Base-by-base conservation (phyloP, 1,140 invertebrate species). In the Paralvinella palmiformis region DNA sequence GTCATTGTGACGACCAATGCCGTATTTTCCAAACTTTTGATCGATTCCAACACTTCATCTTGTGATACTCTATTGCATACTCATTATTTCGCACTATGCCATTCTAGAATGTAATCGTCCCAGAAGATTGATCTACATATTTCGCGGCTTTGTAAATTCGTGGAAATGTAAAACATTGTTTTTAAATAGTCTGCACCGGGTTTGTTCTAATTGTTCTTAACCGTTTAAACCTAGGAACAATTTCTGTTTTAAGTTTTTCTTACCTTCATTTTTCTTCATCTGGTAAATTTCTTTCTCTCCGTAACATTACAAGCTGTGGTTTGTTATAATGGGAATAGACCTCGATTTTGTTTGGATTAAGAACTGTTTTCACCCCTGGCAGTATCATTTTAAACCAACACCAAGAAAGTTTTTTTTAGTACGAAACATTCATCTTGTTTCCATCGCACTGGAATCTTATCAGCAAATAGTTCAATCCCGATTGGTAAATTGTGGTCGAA, bases 381-480 rank as follows among this genome's bases (percentile, higher is more conserved):
- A 41, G 37, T 41, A 13, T 41, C 37, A 41, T 41, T 53, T 53
- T 53, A 53, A 53, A 24, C 22, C 52, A 53, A 10, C 22, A 10
- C 22, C 52, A 17, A 53, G 37, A 41, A 53, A 27, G 10, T 53
- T 53, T 17, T 58, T 58, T 58, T 36, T 58, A 58, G 29, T 58
- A 2, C 56, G 59, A 50, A 20, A 63, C 33, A 63, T 33, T 59
- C 62, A 64, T 64, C 56, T 37, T 58, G 22, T 35, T 24, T 36
- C 56, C 56, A 57, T 58, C 62, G 6, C 35, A 36, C 24, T 22
- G 31, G n/a, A 41, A 64, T 64, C 13, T 44, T 55, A 36, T 60
- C 56, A 17, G 62, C 62, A 44, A 61, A 60, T 24, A 55, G 55
- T 64, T 64, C 31, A 36, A 32, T 64, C 15, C 22, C 62, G n/a